Conservation (phyloP, 2,888 invertebrate species). For the Trypoxylon attenuatum region DNA sequence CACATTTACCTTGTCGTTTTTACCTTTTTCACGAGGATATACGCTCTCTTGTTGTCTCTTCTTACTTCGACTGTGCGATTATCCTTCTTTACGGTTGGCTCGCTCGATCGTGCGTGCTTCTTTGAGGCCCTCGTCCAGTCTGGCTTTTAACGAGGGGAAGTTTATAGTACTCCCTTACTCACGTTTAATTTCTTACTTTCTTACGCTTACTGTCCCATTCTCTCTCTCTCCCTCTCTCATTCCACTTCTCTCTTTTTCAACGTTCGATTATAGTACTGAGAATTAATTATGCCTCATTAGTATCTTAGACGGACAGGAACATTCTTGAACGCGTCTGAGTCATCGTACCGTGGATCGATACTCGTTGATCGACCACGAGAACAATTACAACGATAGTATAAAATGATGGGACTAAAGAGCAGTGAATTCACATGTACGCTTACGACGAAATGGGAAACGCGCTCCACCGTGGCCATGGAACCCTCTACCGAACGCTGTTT, state of each 20-base stretch:
- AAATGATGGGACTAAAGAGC: constrained; percentile 36
- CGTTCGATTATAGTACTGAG: too few species aligned
- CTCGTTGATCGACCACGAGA: not conserved
- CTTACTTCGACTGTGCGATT: constrained; percentile 52
- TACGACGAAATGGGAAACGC: constrained; percentile 51
- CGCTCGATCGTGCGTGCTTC: constrained; percentile 28
- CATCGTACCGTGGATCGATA: not conserved
- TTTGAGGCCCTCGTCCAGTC: not conserved
- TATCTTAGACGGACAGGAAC: not conserved
- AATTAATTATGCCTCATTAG: too few species aligned
- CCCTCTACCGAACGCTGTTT: constrained; percentile 63
- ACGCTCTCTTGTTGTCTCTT: constrained; percentile 52
- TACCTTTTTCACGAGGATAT: constrained; percentile 45
- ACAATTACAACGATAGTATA: constrained; percentile 4
- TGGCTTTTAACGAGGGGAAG: not conserved
- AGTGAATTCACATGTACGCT: constrained; percentile 26
- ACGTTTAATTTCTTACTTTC: not conserved
- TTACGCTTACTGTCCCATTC: too few species aligned
- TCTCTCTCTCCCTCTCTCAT: too few species aligned
- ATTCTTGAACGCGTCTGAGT: not conserved
- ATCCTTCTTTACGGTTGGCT: constrained; percentile 48
- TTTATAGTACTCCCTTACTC: not conserved
- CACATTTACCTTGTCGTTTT: constrained; percentile 44
- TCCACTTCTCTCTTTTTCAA: too few species aligned
- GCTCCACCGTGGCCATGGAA: constrained; percentile 32